phyloP scores from a whole-genome alignment of 2,113 vertebrate species.

The Chrysochloris asiatica region DNA sequence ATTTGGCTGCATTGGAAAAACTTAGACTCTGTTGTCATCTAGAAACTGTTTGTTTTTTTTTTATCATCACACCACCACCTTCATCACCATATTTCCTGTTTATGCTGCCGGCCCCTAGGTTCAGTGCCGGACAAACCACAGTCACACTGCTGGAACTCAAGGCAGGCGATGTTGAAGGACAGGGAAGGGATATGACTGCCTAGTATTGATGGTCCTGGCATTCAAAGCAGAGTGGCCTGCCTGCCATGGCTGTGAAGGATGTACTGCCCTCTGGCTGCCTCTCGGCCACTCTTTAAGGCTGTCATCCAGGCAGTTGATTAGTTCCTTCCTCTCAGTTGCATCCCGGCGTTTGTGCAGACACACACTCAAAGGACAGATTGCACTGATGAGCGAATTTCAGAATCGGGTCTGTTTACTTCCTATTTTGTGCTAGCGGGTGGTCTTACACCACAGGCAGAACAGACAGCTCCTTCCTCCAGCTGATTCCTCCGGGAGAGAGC shows the following conservation, averaged over 20 bases:
- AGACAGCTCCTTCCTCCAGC: constrained; percentile 47
- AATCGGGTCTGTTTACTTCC: constrained; percentile 71
- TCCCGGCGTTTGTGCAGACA: not conserved
- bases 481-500: constrained; percentile 41
- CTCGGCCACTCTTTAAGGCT: not conserved
- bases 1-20: not conserved
- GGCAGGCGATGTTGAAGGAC: not conserved
- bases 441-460: constrained; percentile 41
- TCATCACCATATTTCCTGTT: not conserved
- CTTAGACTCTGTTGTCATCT: not conserved
- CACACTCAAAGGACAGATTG: constrained; percentile 64
- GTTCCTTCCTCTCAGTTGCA: constrained; percentile 50
- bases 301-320: constrained; percentile 38
- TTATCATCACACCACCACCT: not conserved
- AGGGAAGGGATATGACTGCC: not conserved
- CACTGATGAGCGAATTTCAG: constrained; percentile 43
- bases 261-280: constrained; percentile 7
- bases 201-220: not conserved
- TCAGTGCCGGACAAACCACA: not conserved
- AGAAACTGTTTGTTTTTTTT: not conserved
- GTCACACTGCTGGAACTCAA: no score
- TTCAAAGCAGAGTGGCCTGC: not conserved
- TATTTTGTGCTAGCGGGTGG: constrained; percentile 62
- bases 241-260: not conserved
- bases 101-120: no score